Percentiles rank a stretch among this genome's conserved stretches.
These are phyloP conservation scores for Solen grandis DNA, from an alignment of 1,140 invertebrate species.

Conservation along the genomic window DNA sequence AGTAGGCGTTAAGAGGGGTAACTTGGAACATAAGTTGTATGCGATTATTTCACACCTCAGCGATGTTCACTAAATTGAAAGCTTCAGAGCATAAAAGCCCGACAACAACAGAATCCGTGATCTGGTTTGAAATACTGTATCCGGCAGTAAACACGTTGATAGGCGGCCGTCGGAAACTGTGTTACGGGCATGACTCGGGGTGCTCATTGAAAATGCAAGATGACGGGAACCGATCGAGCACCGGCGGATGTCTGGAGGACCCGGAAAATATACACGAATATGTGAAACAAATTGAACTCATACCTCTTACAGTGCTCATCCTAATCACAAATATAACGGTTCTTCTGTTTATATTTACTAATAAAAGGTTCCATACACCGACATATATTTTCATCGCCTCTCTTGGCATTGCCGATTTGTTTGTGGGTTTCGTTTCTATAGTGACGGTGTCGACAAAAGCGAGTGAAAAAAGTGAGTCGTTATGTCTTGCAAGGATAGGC, in stretches of 20 bases:
- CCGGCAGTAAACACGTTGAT: background rate
- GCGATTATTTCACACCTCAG: too few species aligned
- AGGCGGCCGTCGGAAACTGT: background rate
- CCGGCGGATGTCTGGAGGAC: background rate
- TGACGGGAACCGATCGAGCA: background rate
- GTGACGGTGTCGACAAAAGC: constrained; percentile 61
- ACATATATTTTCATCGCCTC: constrained; percentile 63
- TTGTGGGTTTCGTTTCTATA: constrained; percentile 67
- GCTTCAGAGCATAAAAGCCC: too few species aligned
- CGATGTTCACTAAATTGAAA: too few species aligned
- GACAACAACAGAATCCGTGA: background rate
- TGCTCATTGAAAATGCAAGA: too few species aligned
- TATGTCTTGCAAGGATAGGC: constrained; percentile 63
- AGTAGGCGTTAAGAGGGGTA: too few species aligned
- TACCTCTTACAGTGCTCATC: constrained; percentile 64
- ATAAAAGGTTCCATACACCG: constrained; percentile 62
- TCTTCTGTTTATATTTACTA: constrained; percentile 45
- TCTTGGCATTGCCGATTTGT: constrained; percentile 63
- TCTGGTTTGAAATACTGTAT: background rate
- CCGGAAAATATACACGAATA: constrained; percentile 64
- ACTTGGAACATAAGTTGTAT: too few species aligned
- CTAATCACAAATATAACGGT: constrained; percentile 61
- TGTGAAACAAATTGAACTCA: constrained; percentile 61
- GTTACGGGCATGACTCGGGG: background rate
- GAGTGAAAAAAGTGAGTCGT: constrained; percentile 54